A percentile compares a stretch with the other conserved stretches of the same genome.
phyloP scores from a whole-genome alignment of 1,140 invertebrate genomes.

The Stegodyphus dumicola region DNA sequence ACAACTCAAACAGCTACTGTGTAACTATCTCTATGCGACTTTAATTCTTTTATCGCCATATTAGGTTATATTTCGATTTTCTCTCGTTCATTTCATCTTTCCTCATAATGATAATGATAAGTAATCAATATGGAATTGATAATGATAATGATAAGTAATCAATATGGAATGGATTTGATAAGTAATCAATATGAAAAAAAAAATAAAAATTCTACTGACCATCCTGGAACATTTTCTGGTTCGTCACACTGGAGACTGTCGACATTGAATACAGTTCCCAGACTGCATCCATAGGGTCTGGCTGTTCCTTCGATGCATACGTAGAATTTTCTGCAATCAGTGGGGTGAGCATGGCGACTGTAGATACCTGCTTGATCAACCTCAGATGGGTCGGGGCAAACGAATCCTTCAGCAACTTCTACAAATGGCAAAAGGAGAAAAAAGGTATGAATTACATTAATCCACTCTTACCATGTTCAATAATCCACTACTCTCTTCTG shows the following conservation, averaged over 20 bases:
- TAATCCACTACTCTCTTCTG: too few species aligned
- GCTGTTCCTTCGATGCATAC: slow-evolving; percentile 86
- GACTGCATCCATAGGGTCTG: slow-evolving; percentile 93
- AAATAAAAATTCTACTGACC: slow-evolving; percentile 76
- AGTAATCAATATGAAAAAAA: background rate
- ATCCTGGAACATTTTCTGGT: slow-evolving; percentile 92
- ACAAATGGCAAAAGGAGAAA: slow-evolving; percentile 64
- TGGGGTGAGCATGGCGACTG: slow-evolving; percentile 92
- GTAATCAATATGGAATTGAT: background rate
- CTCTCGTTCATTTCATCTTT: too few species aligned
- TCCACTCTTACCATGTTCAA: too few species aligned
- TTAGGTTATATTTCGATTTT: too few species aligned
- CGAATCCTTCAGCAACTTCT: slow-evolving; percentile 84
- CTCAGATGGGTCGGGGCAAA: slow-evolving; percentile 81
- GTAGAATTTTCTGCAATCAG: slow-evolving; percentile 94
- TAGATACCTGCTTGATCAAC: slow-evolving; percentile 79
- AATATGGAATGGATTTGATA: background rate
- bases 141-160: background rate
- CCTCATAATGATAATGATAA: too few species aligned
- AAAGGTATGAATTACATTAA: too few species aligned
- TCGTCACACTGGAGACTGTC: slow-evolving; percentile 92
- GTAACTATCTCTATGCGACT: too few species aligned
- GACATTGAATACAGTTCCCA: slow-evolving; percentile 96
- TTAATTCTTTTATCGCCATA: too few species aligned
- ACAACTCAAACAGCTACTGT: too few species aligned